A percentile compares a stretch with the other conserved stretches of the same genome.
Conservation (phyloP, 2,113 vertebrate species). For the Lophotis ruficrista region DNA sequence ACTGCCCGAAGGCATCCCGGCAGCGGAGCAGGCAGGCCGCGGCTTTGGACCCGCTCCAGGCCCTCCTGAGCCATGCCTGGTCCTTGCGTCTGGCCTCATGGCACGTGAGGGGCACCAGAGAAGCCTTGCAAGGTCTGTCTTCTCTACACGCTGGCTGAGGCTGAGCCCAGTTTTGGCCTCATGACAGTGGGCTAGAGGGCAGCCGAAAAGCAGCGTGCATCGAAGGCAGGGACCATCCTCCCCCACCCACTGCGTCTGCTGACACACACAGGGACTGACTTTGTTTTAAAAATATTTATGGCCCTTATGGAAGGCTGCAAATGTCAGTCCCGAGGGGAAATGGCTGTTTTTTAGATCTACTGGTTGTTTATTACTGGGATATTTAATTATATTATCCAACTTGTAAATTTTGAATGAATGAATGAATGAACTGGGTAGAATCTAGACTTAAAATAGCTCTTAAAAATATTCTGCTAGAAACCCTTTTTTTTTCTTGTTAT, state of each 20-base stretch:
- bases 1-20: background rate
- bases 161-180: no score
- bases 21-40: background rate
- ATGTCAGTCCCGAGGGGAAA: rapidly evolving
- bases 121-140: background rate
- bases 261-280: background rate
- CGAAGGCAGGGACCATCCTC: background rate
- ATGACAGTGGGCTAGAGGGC: background rate
- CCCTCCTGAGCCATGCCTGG: background rate
- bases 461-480: background rate
- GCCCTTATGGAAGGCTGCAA: background rate
- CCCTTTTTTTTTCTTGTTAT: background rate
- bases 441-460: background rate
- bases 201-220: background rate
- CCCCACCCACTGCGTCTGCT: background rate
- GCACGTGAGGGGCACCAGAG: background rate
- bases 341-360: background rate
- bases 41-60: background rate
- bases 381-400: background rate
- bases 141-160: rapidly evolving
- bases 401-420: background rate
- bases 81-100: background rate
- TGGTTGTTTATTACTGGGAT: background rate
- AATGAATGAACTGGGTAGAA: background rate
- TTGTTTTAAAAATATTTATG: background rate